Evolutionary conservation across 2,113 vertebrate species (phyloP).

Genomic region (Trogon surrucura): DNA sequence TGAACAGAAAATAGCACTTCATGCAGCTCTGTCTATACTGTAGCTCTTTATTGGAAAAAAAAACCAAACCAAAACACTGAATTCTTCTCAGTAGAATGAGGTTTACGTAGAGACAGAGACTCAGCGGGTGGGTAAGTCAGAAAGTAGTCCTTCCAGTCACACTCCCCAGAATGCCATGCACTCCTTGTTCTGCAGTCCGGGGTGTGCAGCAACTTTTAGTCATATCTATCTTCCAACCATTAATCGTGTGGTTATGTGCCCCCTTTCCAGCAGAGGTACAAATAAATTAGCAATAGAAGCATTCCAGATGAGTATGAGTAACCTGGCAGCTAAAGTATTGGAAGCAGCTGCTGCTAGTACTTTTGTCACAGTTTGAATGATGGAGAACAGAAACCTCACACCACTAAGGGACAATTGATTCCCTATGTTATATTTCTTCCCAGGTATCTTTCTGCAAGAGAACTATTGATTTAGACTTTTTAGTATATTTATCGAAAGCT

Average conservation of each 20-base stretch:
- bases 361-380: conserved; percentile 1
- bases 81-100: background rate
- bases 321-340: background rate
- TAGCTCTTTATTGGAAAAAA: background rate
- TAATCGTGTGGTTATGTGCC: fast-evolving
- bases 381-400: background rate
- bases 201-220: background rate
- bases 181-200: background rate
- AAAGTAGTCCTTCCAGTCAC: fast-evolving
- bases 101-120: background rate
- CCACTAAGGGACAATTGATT: conserved; percentile 24
- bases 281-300: background rate
- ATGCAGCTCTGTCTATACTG: background rate
- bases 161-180: fast-evolving
- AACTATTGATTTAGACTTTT: conserved; percentile 1
- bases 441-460: background rate
- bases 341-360: background rate
- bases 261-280: background rate
- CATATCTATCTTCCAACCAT: background rate
- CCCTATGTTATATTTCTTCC: background rate
- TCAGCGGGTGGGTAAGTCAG: background rate
- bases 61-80: background rate
- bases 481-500: conserved; percentile 5
- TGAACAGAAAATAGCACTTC: background rate
- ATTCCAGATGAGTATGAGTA: background rate